Conservation (phyloP, 2,888 invertebrate species). For the Dromius quadrimaculatus region DNA sequence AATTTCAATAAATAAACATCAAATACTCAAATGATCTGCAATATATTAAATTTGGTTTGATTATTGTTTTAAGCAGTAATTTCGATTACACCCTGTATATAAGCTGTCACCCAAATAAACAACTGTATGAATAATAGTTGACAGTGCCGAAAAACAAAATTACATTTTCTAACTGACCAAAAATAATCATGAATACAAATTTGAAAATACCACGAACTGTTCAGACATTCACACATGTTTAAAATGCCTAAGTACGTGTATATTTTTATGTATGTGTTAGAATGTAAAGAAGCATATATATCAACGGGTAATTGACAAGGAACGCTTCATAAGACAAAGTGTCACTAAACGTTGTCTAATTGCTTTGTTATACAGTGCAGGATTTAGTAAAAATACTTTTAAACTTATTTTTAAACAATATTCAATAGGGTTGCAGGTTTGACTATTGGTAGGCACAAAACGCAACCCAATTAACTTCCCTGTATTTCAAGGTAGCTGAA, state of each 20-base stretch:
- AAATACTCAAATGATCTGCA: too few species aligned
- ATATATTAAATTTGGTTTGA: too few species aligned
- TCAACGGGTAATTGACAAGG: constrained; percentile 68
- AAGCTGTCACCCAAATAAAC: constrained; percentile 25
- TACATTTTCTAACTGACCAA: constrained; percentile 51
- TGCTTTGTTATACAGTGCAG: constrained; percentile 48
- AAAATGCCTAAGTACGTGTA: constrained; percentile 56
- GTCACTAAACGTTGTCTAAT: constrained; percentile 67
- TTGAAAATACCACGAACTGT: constrained; percentile 48
- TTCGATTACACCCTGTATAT: constrained; percentile 23
- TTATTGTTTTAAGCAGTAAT: too few species aligned
- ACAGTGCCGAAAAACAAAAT: constrained; percentile 42
- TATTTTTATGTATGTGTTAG: constrained; percentile 60
- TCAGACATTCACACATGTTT: constrained; percentile 30
- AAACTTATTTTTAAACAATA: too few species aligned
- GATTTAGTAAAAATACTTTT: constrained; percentile 24
- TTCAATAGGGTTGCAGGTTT: too few species aligned
- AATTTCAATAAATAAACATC: too few species aligned
- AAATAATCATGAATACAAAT: constrained; percentile 51
- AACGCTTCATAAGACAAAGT: constrained; percentile 66
- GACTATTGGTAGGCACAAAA: too few species aligned
- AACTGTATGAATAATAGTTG: constrained; percentile 45
- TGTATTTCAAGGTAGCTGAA: too few species aligned
- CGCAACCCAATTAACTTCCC: too few species aligned
- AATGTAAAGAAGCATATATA: constrained; percentile 61